Evolutionary conservation across 2,797 vertebrate genomes (phyloP), one percentile per base, ranked within the genome.

Genomic region (Brachyalestes nurse): DNA sequence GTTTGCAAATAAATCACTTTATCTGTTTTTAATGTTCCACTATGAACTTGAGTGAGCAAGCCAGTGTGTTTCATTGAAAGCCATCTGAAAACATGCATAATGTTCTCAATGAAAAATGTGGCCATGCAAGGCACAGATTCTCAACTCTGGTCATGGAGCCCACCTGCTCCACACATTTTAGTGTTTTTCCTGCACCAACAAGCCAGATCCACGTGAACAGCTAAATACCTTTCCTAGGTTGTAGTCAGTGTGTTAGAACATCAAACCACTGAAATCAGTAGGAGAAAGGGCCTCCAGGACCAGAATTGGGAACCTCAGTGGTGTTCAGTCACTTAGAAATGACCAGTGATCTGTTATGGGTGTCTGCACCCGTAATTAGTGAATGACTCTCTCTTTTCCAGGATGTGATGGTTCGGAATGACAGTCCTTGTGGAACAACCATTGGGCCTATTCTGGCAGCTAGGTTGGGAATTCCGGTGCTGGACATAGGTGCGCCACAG

Each of bases 361-460:
- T 19, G 2, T 65, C 5, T 1, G 34, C n/a, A 17, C 38, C 55
- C n/a, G 12, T 21, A 12, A n/a, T 62, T 61, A 65, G 38, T 72
- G 28, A 51, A 69, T 38, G 12, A 8, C 6, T 47, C 8, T 58
- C 23, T 80, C 19, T 60, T 17, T 49, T 53, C 0, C 90, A 99
- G 98, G 97, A 99, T 9, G 95, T 98, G 90, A 96, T 99, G 97
- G 97, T 99, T 51, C 95, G 97, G 75, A 99, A 99, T 0, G 98
- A 99, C 91, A 95, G 94, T 0, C 93, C 96, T 0, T 99, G 97
- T 0, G 98, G 98, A 13, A 92, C 93, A 84, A 99, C 98, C 82
- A 99, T 99, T 0, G 98, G 97, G 0, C 97, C 98, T 2, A 99
- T 99, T 87, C 92, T 99, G 85, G 93, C 98, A 0, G 93, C 97